Percentiles rank a stretch among this genome's conserved stretches.
These are phyloP conservation scores for Nyctibius bracteatus DNA, from an alignment of 2,113 vertebrate species.

Conservation along the genomic window DNA sequence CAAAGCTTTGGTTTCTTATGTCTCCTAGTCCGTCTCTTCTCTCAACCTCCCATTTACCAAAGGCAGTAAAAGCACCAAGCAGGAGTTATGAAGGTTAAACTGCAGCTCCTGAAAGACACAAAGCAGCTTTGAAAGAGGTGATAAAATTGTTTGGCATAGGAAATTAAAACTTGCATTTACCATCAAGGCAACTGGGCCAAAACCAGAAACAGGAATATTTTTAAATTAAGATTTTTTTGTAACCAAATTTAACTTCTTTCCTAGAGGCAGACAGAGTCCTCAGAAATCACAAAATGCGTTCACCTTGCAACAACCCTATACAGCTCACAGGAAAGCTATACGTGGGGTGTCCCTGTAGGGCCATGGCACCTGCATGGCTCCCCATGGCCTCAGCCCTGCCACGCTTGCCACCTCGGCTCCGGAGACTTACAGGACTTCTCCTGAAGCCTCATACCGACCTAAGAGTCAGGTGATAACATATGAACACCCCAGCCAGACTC, in stretches of 20 bases:
- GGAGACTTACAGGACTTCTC: neutral
- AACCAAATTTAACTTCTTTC: neutral
- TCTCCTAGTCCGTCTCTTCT: neutral
- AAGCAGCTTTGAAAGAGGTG: neutral
- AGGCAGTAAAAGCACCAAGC: neutral
- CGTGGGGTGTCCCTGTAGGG: too few relatives aligned
- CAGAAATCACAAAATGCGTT: neutral
- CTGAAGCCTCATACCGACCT: neutral
- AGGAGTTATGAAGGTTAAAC: neutral
- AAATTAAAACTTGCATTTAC: neutral
- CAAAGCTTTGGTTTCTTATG: neutral
- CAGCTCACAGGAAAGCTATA: neutral
- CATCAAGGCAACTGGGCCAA: neutral
- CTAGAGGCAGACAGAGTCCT: neutral
- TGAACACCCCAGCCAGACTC: neutral
- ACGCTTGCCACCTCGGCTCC: neutral
- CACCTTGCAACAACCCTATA: neutral
- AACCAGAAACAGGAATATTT: neutral
- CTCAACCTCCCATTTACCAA: neutral
- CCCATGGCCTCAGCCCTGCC: neutral
- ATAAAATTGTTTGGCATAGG: neutral
- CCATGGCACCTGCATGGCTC: neutral
- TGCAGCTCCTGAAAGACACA: neutral
- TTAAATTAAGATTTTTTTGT: neutral
- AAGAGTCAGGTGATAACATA: neutral